Evolutionary conservation across 2,888 invertebrate genomes (phyloP).

Genomic region (Cryptophagus acutangulus): DNA sequence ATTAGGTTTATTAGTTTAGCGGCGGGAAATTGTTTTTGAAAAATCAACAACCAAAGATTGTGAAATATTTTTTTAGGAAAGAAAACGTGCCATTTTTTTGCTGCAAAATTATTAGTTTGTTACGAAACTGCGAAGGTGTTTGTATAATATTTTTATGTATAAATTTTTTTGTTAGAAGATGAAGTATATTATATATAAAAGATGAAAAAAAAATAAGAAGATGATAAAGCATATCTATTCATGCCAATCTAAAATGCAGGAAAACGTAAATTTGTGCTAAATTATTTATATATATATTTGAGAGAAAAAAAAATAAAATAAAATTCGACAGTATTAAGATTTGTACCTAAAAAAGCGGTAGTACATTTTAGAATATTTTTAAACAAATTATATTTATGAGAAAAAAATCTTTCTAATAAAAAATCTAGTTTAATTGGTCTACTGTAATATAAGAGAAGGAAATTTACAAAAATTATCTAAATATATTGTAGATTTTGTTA

Average conservation of each 20-base stretch:
- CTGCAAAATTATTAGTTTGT: background rate
- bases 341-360: constrained; percentile 50
- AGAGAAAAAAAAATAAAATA: constrained; percentile 39
- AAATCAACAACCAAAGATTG: constrained; percentile 26
- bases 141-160: constrained; percentile 23
- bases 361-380: constrained; percentile 49
- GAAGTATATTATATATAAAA: constrained; percentile 31
- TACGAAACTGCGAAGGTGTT: constrained; percentile 15
- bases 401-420: constrained; percentile 44
- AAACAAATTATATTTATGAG: constrained; percentile 42
- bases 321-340: constrained; percentile 49
- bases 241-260: constrained; percentile 41
- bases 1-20: constrained; percentile 44
- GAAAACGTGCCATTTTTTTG: constrained; percentile 39
- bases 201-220: constrained; percentile 19
- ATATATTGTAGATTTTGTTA: constrained; percentile 48
- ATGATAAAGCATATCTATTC: constrained; percentile 45
- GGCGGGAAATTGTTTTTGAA: constrained; percentile 35
- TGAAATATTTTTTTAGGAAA: constrained; percentile 35
- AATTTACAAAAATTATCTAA: constrained; percentile 35
- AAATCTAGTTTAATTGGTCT: constrained; percentile 42
- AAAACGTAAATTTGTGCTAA: constrained; percentile 33
- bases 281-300: constrained; percentile 20
- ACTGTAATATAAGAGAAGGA: no score
- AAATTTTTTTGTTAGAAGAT: constrained; percentile 20